Conservation (phyloP, 30 jellyfish, hydroid and myxozoan species). For the Chrysaora quinquecirrha region DNA sequence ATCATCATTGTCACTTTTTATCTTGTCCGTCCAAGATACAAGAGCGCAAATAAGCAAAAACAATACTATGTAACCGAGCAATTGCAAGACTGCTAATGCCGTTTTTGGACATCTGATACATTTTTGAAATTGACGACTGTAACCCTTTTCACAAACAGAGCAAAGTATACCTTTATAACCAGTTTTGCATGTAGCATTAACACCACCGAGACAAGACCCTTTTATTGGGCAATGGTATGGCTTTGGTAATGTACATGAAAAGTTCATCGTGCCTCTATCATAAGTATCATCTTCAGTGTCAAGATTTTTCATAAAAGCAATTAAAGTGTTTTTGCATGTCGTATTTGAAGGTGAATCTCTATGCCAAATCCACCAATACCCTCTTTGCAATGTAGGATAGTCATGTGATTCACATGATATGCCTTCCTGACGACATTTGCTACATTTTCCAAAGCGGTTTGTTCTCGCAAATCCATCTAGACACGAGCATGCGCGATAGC, state of each 20-base stretch:
- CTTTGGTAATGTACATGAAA: constrained; percentile 13
- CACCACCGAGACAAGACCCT: constrained; percentile 70
- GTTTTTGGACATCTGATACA: constrained; percentile 50
- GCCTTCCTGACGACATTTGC: constrained; percentile 24
- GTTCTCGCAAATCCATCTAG: constrained; percentile 48
- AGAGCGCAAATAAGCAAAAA: constrained; percentile 33
- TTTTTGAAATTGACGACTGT: constrained; percentile 24
- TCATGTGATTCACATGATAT: constrained; percentile 36
- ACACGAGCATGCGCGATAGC: constrained; percentile 49
- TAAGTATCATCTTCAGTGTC: constrained; percentile 16
- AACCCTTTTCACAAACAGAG: constrained; percentile 51
- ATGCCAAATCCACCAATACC: constrained; percentile 50
- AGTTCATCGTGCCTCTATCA: constrained; percentile 11
- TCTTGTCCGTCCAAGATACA: constrained; percentile 41
- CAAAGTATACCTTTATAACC: constrained; percentile 66
- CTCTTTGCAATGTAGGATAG: constrained; percentile 20
- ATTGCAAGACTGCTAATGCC: constrained; percentile 6
- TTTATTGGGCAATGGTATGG: constrained; percentile 52
- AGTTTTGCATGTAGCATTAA: constrained; percentile 21
- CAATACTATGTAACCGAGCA: constrained; percentile 9
- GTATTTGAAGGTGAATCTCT: not conserved
- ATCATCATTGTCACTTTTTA: not conserved
- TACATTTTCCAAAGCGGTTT: constrained; percentile 43
- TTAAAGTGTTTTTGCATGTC: not conserved
- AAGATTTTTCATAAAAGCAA: constrained; percentile 28